A percentile compares a stretch with the other conserved stretches of the same genome.
phyloP scores from a whole-genome alignment of 2,888 invertebrate species.

The Formica aserva region DNA sequence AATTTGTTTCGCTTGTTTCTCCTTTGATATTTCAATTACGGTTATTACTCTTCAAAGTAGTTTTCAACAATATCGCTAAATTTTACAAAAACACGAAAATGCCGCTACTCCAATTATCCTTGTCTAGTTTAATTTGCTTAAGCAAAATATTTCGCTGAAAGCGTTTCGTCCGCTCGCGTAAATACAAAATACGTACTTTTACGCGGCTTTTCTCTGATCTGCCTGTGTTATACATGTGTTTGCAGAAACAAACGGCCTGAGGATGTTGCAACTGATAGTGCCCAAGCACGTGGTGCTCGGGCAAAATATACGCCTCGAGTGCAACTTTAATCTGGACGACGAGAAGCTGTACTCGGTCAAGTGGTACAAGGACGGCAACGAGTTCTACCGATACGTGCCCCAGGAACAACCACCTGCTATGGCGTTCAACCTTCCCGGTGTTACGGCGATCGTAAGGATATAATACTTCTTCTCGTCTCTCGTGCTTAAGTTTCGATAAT shows the following conservation, averaged over 20 bases:
- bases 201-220: conserved; percentile 33
- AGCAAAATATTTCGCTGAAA: conserved; percentile 24
- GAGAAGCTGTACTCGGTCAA: conserved; percentile 95
- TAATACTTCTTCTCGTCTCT: neutral
- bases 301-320: conserved; percentile 92
- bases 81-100: conserved; percentile 22
- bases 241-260: conserved; percentile 85
- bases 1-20: neutral
- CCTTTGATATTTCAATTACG: conserved; percentile 20
- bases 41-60: conserved; percentile 1
- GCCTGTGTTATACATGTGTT: conserved; percentile 31
- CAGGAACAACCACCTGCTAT: conserved; percentile 93
- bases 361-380: conserved; percentile 96
- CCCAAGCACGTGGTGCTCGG: conserved; percentile 93
- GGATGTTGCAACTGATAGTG: conserved; percentile 92
- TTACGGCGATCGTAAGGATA: conserved; percentile 93
- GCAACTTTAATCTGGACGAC: conserved; percentile 93
- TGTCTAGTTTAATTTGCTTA: conserved; percentile 43
- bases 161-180: neutral
- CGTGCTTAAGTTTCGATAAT: neutral
- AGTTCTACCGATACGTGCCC: conserved; percentile 95
- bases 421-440: conserved; percentile 92
- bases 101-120: conserved; percentile 40
- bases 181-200: neutral
- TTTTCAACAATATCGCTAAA: conserved; percentile 26